A percentile compares a stretch with the other conserved stretches of the same genome.
These are phyloP conservation scores for Cercopithecus mitis DNA, from an alignment of 2,797 vertebrate species.

Conservation along the genomic window DNA sequence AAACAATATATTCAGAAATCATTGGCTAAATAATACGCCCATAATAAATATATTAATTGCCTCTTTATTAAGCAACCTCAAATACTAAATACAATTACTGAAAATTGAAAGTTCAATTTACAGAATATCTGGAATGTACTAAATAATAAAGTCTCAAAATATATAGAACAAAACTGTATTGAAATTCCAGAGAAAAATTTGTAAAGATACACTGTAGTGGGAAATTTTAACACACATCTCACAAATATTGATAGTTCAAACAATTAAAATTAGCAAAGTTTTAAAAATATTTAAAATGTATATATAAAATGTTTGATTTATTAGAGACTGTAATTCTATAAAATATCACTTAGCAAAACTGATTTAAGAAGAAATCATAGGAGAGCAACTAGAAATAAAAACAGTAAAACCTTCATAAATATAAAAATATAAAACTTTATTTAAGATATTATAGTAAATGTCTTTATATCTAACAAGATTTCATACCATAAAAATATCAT, in stretches of 20 bases:
- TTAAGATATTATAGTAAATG: not conserved
- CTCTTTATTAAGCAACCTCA: not conserved
- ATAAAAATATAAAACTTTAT: not conserved
- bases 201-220: not conserved
- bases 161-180: not conserved
- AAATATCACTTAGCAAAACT: not conserved
- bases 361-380: not conserved
- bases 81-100: not conserved
- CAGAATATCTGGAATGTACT: not conserved
- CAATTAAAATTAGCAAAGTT: not conserved
- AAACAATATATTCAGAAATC: not conserved
- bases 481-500: not conserved
- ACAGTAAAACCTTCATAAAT: not conserved
- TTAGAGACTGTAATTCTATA: not conserved
- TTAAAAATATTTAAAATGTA: not conserved
- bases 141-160: not conserved
- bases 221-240: not conserved
- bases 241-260: not conserved
- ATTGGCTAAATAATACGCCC: not conserved
- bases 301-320: not conserved
- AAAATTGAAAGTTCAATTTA: not conserved
- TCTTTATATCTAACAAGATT: not conserved
- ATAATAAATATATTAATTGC: not conserved
- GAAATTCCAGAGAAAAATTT: not conserved
- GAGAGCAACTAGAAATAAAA: not conserved